These are phyloP conservation scores for Fukomys damarensis DNA, from an alignment of 2,113 vertebrate genomes.

Conservation along the genomic window DNA sequence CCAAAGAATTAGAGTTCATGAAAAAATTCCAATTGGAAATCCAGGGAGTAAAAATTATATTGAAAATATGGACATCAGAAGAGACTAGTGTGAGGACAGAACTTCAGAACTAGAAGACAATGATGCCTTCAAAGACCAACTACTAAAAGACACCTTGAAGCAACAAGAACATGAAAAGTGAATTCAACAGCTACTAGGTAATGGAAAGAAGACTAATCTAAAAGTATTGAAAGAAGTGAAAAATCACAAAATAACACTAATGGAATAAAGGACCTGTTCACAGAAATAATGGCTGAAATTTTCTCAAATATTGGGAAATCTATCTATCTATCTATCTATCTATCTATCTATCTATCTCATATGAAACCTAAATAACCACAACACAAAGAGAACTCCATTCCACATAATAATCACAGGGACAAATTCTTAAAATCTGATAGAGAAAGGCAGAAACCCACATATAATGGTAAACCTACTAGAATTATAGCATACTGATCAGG, in stretches of 20 bases:
- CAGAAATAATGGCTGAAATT: no score
- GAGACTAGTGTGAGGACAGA: neutral
- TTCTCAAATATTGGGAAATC: no score
- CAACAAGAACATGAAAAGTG: neutral
- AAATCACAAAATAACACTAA: neutral
- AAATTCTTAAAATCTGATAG: no score
- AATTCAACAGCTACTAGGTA: neutral
- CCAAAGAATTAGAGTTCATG: neutral
- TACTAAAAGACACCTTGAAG: neutral
- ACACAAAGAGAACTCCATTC: no score
- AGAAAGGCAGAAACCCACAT: no score
- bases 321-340: no score
- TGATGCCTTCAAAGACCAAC: neutral
- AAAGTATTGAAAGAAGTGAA: neutral
- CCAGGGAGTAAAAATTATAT: neutral
- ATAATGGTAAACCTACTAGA: no score
- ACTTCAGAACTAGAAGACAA: neutral
- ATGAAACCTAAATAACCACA: no score
- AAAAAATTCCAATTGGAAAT: neutral
- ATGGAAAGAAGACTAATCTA: neutral
- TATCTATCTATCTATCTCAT: no score
- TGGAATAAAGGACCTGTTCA: neutral
- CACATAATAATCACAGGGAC: no score
- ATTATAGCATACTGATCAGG: no score
- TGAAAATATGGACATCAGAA: neutral